A percentile compares a stretch with the other conserved stretches of the same genome.
Evolutionary conservation across 92 coral and sea anemone genomes (phyloP).

Genomic region (Chrysogorgia sp.): DNA sequence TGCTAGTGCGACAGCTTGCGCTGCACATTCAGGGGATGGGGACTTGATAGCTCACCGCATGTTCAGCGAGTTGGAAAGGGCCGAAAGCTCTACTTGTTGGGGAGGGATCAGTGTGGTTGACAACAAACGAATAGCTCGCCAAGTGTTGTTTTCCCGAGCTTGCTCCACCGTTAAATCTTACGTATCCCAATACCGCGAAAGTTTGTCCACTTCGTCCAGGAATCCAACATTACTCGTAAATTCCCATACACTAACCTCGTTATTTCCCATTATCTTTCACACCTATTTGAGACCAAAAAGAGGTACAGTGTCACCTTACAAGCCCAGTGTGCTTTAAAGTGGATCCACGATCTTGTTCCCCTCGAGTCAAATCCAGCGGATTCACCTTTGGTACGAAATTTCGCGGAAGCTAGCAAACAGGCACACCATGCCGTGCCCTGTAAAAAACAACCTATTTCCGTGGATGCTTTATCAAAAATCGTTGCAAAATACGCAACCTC

Average conservation of each 20-base stretch:
- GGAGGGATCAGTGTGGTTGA: constrained; percentile 23
- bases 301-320: constrained; percentile 36
- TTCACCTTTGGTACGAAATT: constrained; percentile 18
- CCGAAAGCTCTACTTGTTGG: constrained; percentile 36
- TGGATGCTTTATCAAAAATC: background rate
- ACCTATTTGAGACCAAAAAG: too few species aligned
- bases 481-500: constrained; percentile 5
- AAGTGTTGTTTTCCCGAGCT: too few species aligned
- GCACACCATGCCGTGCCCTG: constrained; percentile 1
- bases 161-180: too few species aligned
- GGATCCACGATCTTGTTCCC: constrained; percentile 50
- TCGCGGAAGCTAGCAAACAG: constrained; percentile 44
- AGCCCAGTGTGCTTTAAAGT: constrained; percentile 40
- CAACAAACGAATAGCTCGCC: too few species aligned
- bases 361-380: constrained; percentile 41
- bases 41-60: constrained; percentile 6
- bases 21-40: background rate
- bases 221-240: too few species aligned
- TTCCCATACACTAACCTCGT: too few species aligned
- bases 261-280: too few species aligned
- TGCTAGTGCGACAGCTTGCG: constrained; percentile 34
- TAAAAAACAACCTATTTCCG: constrained; percentile 50
- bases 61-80: constrained; percentile 4
- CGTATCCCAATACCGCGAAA: too few species aligned
- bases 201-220: too few species aligned